These are phyloP conservation scores for Penaeus japonicus DNA, from an alignment of 1,140 invertebrate species.

Conservation along the genomic window DNA sequence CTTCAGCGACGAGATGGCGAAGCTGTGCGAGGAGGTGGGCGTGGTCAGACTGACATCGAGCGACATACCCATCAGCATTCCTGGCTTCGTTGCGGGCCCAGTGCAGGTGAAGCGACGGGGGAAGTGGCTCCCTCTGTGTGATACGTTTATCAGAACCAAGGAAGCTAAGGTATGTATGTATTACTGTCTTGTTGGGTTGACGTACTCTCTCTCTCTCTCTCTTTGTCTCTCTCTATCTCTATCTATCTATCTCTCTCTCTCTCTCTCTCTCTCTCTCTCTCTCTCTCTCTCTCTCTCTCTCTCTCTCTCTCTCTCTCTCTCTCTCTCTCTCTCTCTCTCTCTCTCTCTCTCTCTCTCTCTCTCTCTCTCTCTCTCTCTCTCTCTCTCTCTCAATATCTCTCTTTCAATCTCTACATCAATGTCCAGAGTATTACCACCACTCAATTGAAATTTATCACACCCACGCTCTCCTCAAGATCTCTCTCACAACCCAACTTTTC, in stretches of 20 bases:
- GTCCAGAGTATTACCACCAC: too few relatives aligned
- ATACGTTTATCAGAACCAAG: not conserved
- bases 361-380: too few relatives aligned
- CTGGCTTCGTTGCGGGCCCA: not conserved
- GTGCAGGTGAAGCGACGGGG: slow-evolving; percentile 15
- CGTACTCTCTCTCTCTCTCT: not conserved
- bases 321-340: too few relatives aligned
- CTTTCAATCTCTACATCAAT: too few relatives aligned
- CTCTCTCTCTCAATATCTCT: too few relatives aligned
- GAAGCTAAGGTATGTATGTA: slow-evolving; percentile 18
- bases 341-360: too few relatives aligned
- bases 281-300: too few relatives aligned
- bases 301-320: too few relatives aligned
- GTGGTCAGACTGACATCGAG: not conserved
- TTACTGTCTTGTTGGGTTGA: not conserved
- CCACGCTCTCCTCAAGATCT: too few relatives aligned
- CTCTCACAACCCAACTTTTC: not conserved
- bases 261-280: too few relatives aligned
- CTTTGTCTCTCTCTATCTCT: not conserved
- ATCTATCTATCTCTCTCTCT: not conserved
- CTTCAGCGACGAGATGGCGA: slow-evolving; percentile 21
- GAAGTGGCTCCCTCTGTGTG: slow-evolving; percentile 31
- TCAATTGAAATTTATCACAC: too few relatives aligned
- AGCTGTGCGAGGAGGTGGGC: slow-evolving; percentile 21
- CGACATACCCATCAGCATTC: not conserved